Evolutionary conservation across 2,797 vertebrate genomes (phyloP), one percentile per base, ranked within the genome.

Genomic region (Lithobates sylvaticus): DNA sequence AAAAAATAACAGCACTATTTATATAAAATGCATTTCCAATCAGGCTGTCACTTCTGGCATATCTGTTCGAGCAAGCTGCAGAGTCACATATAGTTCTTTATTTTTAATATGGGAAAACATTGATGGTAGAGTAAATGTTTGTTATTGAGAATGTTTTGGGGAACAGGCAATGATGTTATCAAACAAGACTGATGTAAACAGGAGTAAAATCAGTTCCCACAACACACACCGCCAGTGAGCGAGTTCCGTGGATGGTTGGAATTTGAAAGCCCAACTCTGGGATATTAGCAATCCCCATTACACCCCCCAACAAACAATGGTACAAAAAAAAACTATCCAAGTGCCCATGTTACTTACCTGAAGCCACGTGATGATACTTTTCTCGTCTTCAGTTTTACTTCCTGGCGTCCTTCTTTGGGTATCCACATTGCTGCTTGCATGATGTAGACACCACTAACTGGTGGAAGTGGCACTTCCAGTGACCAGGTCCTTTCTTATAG

Each of bases 21-120:
- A 84, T 80, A 84, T 76, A 80, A 74, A 84, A 87, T 75, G 70
- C 42, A 27, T 84, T 84, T 83, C 54, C 69, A 83, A 69, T 83
- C 85, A 87, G 80, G 39, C 42, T 74, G 86, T 83, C 86, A 83
- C 74, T 78, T 87, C 77, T 79, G 69, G 69, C 80, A 83, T 73
- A 86, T 76, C 44, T 50, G 16, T 32, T 29, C 27, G n/a, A 42
- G 58, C 84, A 69, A 81, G 34, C 61, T 61, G 39, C 84, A 80
- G 18, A 68, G 84, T 85, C 84, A 81, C 61, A 50, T 23, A 68
- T 27, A 27, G 67, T 61, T 69, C 65, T 67, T 65, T 76, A 12
- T 61, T 47, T 16, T 4, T 42, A 78, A 39, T 26, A 36, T 27
- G n/a, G 23, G 70, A 71, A 54, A 29, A 36, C 29, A 50, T 16